phyloP scores from a whole-genome alignment of 2,797 vertebrate species.

The Craterocephalus amniculus region DNA sequence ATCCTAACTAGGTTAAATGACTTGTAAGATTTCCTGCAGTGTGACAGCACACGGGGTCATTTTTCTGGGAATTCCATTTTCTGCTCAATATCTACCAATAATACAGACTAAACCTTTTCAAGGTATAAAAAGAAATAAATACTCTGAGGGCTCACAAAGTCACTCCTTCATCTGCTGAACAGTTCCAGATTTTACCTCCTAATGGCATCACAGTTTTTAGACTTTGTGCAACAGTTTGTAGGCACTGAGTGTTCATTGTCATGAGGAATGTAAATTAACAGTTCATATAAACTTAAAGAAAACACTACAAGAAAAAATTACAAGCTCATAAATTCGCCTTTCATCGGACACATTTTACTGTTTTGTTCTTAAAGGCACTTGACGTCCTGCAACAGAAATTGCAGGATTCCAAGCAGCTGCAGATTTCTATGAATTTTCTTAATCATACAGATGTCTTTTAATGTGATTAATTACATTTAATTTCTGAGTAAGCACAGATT shows the following conservation, averaged over 20 bases:
- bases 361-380: neutral
- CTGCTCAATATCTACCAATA: slow-evolving; percentile 76
- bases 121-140: slow-evolving; percentile 75
- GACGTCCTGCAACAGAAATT: neutral
- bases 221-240: slow-evolving; percentile 41
- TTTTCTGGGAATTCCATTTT: slow-evolving; percentile 79
- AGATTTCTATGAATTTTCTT: neutral
- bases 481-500: neutral
- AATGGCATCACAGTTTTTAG: slow-evolving; percentile 48
- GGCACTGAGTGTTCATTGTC: slow-evolving; percentile 33
- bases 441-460: neutral
- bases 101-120: slow-evolving; percentile 67
- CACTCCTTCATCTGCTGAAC: slow-evolving; percentile 72
- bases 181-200: slow-evolving; percentile 74
- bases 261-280: slow-evolving; percentile 27
- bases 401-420: neutral
- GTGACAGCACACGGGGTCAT: slow-evolving; percentile 67
- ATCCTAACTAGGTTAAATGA: slow-evolving; percentile 69
- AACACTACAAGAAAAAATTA: slow-evolving; percentile 11
- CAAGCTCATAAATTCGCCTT: slow-evolving; percentile 11
- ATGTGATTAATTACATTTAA: neutral
- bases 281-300: slow-evolving; percentile 25
- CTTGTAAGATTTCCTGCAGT: slow-evolving; percentile 70
- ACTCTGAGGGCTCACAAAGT: slow-evolving; percentile 74
- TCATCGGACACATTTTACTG: neutral